Evolutionary conservation across 2,888 invertebrate species (phyloP).

Genomic region (Steinernema scapterisci): DNA sequence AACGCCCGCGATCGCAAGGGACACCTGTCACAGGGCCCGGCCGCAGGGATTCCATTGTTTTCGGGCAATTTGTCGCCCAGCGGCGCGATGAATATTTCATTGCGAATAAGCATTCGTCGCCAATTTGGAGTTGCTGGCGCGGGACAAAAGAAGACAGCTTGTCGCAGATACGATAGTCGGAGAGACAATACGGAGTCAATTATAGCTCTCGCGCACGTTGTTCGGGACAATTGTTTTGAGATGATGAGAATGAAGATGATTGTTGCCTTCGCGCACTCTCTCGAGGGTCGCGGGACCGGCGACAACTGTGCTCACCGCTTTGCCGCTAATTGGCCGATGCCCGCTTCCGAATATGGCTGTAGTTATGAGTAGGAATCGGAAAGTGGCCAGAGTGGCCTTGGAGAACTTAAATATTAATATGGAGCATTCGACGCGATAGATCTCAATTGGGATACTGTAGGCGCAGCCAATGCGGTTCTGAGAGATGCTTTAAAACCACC

Average conservation of each 20-base stretch:
- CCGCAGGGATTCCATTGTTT: background rate
- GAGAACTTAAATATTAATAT: constrained; percentile 25
- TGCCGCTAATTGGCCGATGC: constrained; percentile 28
- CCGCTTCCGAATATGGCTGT: constrained; percentile 23
- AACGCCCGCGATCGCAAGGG: background rate
- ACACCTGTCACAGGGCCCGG: constrained; percentile 9
- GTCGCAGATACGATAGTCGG: constrained; percentile 30
- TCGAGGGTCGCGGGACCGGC: constrained; percentile 16
- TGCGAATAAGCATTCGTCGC: constrained; percentile 23
- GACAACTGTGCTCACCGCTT: constrained; percentile 4
- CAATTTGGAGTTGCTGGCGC: constrained; percentile 33
- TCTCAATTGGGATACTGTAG: background rate
- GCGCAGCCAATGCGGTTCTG: background rate
- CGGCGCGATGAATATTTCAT: constrained; percentile 31
- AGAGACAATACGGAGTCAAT: constrained; percentile 29
- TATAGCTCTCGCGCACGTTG: constrained; percentile 13
- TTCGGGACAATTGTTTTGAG: constrained; percentile 18
- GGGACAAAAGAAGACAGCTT: constrained; percentile 26
- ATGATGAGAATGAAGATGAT: constrained; percentile 24
- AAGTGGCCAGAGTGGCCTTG: background rate
- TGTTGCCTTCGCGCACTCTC: constrained; percentile 33
- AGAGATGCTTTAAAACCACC: background rate
- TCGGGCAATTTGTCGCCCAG: constrained; percentile 29
- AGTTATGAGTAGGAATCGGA: background rate
- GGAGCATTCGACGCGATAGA: background rate